A percentile compares a stretch with the other conserved stretches of the same genome.
Evolutionary conservation across 2,113 vertebrate species (phyloP).

Genomic region (Megaceryle torquata): DNA sequence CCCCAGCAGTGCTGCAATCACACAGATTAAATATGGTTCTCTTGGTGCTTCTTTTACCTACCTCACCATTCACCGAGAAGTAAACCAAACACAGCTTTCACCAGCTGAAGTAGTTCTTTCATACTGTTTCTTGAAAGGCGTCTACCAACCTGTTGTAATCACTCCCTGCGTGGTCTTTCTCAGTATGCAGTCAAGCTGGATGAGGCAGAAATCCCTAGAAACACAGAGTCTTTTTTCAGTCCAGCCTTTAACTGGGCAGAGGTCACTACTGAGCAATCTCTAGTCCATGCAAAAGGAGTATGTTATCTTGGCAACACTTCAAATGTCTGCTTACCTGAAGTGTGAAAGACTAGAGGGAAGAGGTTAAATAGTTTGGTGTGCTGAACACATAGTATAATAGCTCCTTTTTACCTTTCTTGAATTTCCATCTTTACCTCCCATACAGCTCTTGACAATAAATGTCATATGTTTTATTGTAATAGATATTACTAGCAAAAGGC

Average conservation of each 20-base stretch:
- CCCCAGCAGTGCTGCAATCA: background rate
- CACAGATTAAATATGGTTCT: fast-evolving
- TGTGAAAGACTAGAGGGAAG: background rate
- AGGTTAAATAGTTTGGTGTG: background rate
- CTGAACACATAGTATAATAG: background rate
- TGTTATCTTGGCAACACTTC: background rate
- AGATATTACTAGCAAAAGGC: constrained; percentile 1
- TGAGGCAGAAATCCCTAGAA: background rate
- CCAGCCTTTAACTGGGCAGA: background rate
- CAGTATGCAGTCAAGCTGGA: background rate
- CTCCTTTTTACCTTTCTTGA: background rate
- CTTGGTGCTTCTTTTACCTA: background rate
- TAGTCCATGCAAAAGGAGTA: background rate
- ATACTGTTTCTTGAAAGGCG: background rate
- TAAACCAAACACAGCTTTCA: background rate
- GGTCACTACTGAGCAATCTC: background rate
- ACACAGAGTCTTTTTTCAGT: background rate
- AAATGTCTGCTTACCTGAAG: background rate
- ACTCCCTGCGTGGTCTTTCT: background rate
- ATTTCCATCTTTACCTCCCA: background rate
- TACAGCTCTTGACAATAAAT: background rate
- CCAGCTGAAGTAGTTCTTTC: background rate
- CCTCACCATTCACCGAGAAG: background rate
- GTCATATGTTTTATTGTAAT: background rate
- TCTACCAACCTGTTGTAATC: background rate